Base-by-base conservation (phyloP, 2,113 vertebrate genomes). In the Syrmaticus mikado region DNA sequence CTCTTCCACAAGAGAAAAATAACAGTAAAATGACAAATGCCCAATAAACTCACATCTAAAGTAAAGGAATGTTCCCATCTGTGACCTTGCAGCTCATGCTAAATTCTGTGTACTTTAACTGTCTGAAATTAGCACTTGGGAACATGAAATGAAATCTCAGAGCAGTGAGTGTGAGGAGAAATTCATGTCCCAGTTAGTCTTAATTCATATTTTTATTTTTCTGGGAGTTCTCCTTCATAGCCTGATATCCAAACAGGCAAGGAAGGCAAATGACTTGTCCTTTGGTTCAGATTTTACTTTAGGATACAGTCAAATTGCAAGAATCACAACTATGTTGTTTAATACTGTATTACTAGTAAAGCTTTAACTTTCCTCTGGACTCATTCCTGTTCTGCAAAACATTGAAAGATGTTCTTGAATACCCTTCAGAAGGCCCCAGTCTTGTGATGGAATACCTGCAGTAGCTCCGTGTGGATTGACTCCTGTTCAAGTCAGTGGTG, bases 1-100 rank as follows among this genome's bases (percentile, higher is more conserved):
- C 14, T 80, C 46, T 94, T 40, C 38, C 85, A 91, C 82, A 72
- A 88, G 85, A 94, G 85, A 75, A 92, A 95, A 91, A 92, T 91
- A 94, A 84, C 76, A 94, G 46, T 94, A 86, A 94, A 97, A 85
- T 88, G 43, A 65, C 43, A 72, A 92, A 92, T 65, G 40, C 18
- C 43, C n/a, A 68, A 68, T 75, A 90, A 94, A 93, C 43, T 68
- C 68, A 12, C 18, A 61, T 68, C 70, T 86, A 48, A 91, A 74
- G 7, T 36, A 74, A 40, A 78, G 46, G 34, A 72, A 88, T 81
- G 87, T 67, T 90, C 27, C 82, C 27, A 32, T 91, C 43, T 90
- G 93, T 90, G 73, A 77, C 27, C 68, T 90, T 50, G 40, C 6
- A 52, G 55, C 81, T 91, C 22, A 45, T 60, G 61, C 14, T 43